Percentiles rank a stretch among this genome's conserved stretches.
Conservation (phyloP, 2,888 invertebrate species). For the Drosophila quinaria region DNA sequence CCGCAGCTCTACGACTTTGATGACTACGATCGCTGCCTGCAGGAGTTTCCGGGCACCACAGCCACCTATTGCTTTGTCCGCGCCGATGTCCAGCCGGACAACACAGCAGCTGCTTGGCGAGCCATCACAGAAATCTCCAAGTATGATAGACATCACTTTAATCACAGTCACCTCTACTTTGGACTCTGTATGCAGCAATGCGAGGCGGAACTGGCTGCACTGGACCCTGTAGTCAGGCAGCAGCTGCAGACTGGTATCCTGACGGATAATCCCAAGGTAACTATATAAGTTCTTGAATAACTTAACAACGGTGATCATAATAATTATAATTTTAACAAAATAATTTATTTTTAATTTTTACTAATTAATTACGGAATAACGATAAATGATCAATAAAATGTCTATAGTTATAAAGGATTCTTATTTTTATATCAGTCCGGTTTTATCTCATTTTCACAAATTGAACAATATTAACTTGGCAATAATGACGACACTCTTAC, state of each 20-base stretch:
- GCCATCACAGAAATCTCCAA: constrained; percentile 76
- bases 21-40: constrained; percentile 84
- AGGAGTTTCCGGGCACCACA: constrained; percentile 61
- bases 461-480: too few relatives aligned
- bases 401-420: too few relatives aligned
- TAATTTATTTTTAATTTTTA: too few relatives aligned
- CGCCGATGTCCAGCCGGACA: constrained; percentile 77
- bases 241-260: constrained; percentile 68
- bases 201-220: constrained; percentile 54
- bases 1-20: constrained; percentile 83
- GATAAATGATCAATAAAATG: too few relatives aligned
- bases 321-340: too few relatives aligned
- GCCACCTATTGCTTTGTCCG: constrained; percentile 83
- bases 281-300: not conserved
- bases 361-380: too few relatives aligned
- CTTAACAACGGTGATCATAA: not conserved
- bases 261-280: constrained; percentile 78
- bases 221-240: constrained; percentile 46
- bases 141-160: constrained; percentile 81
- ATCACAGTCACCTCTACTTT: constrained; percentile 81
- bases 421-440: too few relatives aligned
- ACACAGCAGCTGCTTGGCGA: constrained; percentile 69
- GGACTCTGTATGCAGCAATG: constrained; percentile 80
- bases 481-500: too few relatives aligned
- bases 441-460: too few relatives aligned